These are phyloP conservation scores for Carcinoscorpius rotundicauda DNA, from an alignment of 1,140 invertebrate genomes.

Conservation along the genomic window DNA sequence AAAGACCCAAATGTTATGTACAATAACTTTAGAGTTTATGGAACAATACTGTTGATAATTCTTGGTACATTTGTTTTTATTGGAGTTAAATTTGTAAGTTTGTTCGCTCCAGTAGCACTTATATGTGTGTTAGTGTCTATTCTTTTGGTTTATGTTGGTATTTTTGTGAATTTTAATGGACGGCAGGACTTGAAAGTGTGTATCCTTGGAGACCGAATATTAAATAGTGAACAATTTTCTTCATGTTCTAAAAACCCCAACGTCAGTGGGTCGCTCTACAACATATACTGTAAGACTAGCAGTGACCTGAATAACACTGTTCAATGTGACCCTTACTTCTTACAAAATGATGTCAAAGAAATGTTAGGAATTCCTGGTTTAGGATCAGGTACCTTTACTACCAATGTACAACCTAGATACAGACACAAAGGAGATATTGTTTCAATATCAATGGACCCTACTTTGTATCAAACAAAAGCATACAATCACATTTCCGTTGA, in stretches of 20 bases:
- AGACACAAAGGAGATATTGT: slow-evolving; percentile 61
- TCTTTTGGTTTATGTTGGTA: slow-evolving; percentile 85
- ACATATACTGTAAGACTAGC: slow-evolving; percentile 12
- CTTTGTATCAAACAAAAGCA: slow-evolving; percentile 9
- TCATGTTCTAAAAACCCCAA: slow-evolving; percentile 15
- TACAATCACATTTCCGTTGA: slow-evolving; percentile 76
- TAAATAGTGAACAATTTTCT: slow-evolving; percentile 9
- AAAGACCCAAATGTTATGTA: slow-evolving; percentile 79
- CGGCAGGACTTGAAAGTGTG: slow-evolving; percentile 62
- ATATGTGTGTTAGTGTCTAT: slow-evolving; percentile 94
- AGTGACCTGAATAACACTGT: not conserved
- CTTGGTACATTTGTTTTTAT: slow-evolving; percentile 92
- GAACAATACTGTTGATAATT: slow-evolving; percentile 70
- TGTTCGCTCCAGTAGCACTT: slow-evolving; percentile 91
- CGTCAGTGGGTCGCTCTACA: slow-evolving; percentile 11
- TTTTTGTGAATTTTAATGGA: slow-evolving; percentile 86
- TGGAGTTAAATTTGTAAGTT: slow-evolving; percentile 97
- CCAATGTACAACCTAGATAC: slow-evolving; percentile 33
- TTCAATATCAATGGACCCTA: slow-evolving; percentile 1
- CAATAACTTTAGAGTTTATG: slow-evolving; percentile 97
- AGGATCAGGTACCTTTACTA: slow-evolving; percentile 20
- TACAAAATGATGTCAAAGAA: slow-evolving; percentile 35
- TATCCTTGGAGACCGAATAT: slow-evolving; percentile 16
- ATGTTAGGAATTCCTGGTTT: slow-evolving; percentile 57
- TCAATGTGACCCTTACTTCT: slow-evolving; percentile 68